Evolutionary conservation across 2,797 vertebrate genomes (phyloP), one percentile per base, ranked within the genome.

Genomic region (Paguma larvata): DNA sequence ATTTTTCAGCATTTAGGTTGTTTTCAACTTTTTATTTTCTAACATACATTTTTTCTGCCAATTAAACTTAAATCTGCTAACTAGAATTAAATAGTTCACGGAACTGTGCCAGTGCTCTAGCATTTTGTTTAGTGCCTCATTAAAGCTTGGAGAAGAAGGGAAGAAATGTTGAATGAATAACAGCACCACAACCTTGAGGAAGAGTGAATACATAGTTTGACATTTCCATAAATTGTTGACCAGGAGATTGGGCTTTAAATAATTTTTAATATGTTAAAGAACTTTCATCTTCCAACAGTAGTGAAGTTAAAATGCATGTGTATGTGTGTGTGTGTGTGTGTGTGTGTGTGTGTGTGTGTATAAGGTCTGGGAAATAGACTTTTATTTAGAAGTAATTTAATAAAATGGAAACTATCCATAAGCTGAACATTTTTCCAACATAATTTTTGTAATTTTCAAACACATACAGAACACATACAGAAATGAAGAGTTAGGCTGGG

Each of bases 321-420:
- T 75, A 3, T 75, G 14, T 75, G 13, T 13, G 46, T 30, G 41
- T 75, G 30, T 46, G 44, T 16, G 30, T 46, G 27, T 75, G 10
- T 46, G 14, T 75, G 13, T 7, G 46, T 18, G 44, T 75, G 10
- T 77, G 30, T 48, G 16, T 19, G 46, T 48, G 15, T 77, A 3
- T 48, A 48, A 32, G 15, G 46, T 72, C 12, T 89, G 13, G 38
- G 19, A 84, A 13, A 7, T 3, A 75, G 19, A 1, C 11, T 88
- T 94, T 89, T 32, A 85, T 79, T 88, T 62, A 53, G 65, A 92
- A 80, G 84, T 82, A 63, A 91, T 51, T 89, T 90, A 63, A 38
- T 6, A 4, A 93, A 90, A 77, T 82, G 18, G 68, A 78, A 82
- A 41, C 6, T 19, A 8, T 53, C 3, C 23, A 21, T 70, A 63